Evolutionary conservation across 2,888 invertebrate genomes (phyloP), one percentile per base, ranked within the genome.

Genomic region (Napeogenes inachia): DNA sequence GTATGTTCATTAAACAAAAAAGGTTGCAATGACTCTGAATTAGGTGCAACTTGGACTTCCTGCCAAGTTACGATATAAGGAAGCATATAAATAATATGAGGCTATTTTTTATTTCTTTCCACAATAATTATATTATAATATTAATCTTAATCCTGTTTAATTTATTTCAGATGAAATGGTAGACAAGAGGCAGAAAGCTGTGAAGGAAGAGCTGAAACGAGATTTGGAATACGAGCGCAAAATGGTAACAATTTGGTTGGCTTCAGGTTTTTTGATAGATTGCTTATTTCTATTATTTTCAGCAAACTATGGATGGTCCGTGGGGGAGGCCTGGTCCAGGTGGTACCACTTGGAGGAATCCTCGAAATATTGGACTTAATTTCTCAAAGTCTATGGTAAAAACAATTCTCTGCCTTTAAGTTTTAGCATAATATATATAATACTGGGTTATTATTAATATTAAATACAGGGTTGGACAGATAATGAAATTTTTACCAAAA

Each of bases 321-420:
- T 94, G 94, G 94, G 94, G 94, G 63, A 92, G 89, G 73, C 92
- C 92, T 30, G 94, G 94, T 68, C 94, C 94, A 56, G 95, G 95
- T 60, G 95, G 95, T 67, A 89, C 91, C 60, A 92, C 92, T 69
- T 95, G 95, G 95, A 92, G 95, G 76, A 93, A 94, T 84, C 95
- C 94, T 65, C 92, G 93, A 74, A 89, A 93, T 77, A 91, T 94
- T 75, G 95, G 95, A 75, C 85, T 92, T 72, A 93, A 94, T 84
- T 95, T 96, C 90, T 93, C 94, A 73, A 93, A 94, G 81, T 95
- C 95, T 71, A 92, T 96, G 94, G 95, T 95, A 92, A 46, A 35
- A n/a, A 42, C 12, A 60, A 10, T 42, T 38, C 38, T 30, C 45
- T 32, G 30, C 21, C 2, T 56, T 13, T 50, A 3, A 4, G 42